Evolutionary conservation across 1,140 invertebrate genomes (phyloP), one percentile per base, ranked within the genome.

Genomic region (Drosophila parvula): DNA sequence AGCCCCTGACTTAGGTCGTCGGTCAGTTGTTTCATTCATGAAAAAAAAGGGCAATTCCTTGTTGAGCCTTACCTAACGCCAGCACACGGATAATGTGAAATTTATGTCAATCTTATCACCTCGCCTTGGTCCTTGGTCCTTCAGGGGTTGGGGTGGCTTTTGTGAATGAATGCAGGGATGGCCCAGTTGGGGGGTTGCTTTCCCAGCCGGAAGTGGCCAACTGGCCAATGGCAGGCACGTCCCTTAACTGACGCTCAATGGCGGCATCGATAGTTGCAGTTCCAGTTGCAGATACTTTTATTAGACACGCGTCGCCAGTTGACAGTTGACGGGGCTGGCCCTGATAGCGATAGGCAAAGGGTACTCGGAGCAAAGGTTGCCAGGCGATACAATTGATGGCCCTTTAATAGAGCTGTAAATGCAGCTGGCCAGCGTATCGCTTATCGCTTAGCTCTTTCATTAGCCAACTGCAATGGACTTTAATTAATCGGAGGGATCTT

Each of bases 91-190:
- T 82, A 88, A 88, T 88, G 84, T 81, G 78, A 81, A 88, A 88
- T 84, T 81, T 88, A 81, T 89, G 84, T 88, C 77, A 90, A 88
- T 81, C 80, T 88, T 88, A 88, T 88, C 84, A 82, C 81, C 78
- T 78, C 45, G 68, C 61, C 56, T 76, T 60, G 32, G 61, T 58
- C 43, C 50, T 50, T 34, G 44, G 30, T 38, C 22, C 7, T 30
- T 30, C 5, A 4, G 62, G 62, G 41, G 58, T 50, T 59, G 80
- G 78, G 74, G 77, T 60, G 47, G 45, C 30, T 64, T 68, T 84
- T 74, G 75, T 89, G 84, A 89, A 89, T 89, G 80, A 75, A 70
- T 22, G 38, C 38, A 44, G 14, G n/a, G 50, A 56, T 79, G 41
- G 38, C 4, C 43, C 55, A 12, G 18, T 58, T 62, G 50, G 74